Evolutionary conservation across 2,797 vertebrate species (phyloP), one percentile per base, ranked within the genome.

Genomic region (Pygocentrus nattereri): DNA sequence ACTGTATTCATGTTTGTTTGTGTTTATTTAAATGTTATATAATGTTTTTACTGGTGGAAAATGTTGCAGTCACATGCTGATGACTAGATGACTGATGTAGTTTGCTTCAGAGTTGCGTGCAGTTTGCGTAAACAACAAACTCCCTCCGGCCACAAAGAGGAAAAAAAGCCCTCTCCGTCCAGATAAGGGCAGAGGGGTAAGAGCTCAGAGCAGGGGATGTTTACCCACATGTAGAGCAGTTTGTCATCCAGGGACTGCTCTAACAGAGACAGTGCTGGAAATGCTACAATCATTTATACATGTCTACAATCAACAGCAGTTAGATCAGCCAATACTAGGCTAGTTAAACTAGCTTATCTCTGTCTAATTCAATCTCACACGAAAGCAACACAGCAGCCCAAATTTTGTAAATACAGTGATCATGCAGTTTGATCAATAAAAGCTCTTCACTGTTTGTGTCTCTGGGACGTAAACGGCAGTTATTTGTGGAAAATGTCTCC

Each of bases 191-290:
- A 89, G 77, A 76, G 62, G 50, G 69, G 78, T 80, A 25, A 41
- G 67, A 71, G 86, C 86, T 80, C 54, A 21, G 41, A 64, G 75
- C 79, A 90, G 89, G 91, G 89, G 91, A 93, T 94, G 93, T 94
- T 94, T 94, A 88, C 88, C 87, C 87, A 92, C 86, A 89, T 87
- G 82, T 30, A 25, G 73, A 85, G 76, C 62, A 68, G 52, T 75
- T 54, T 38, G 69, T 71, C 70, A 50, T 56, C 30, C 25, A 59
- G 56, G 54, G 64, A 72, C 8, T 47, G 34, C 27, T 12, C 62
- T 68, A 54, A 80, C 76, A 84, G 75, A 78, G 59, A 80, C 11
- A 11, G n/a, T 16, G 13, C 64, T n/a, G 38, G 19, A 41, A 23
- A 44, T 44, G 21, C 31, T 65, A 4, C 38, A 38, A 65, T 7